Base-by-base conservation (phyloP, 2,888 invertebrate species). In the Unio delphinus region DNA sequence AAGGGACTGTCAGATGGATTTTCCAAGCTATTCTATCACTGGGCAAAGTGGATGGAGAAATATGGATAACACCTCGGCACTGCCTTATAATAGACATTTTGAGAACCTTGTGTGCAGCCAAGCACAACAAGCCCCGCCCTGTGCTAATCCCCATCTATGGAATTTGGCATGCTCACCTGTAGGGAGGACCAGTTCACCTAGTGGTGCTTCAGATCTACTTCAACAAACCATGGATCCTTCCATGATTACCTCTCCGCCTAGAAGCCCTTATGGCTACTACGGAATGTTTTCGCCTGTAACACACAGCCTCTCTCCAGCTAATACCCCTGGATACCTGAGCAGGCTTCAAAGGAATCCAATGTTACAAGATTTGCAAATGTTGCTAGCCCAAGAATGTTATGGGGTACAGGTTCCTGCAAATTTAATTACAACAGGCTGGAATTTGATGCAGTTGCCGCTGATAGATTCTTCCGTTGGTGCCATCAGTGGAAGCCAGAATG, bases 401-500 rank as follows among this genome's bases (percentile, higher is more conserved):
- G 78, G 81, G 72, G 77, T 81, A 75, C 78, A 80, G 69, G 83
- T 82, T 17, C 84, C 83, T 5, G 80, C 81, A 0, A 83, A 79
- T 64, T 77, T 84, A 79, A 78, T 23, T 23, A 23, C 23, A 23
- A 23, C 23, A 23, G 23, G 23, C 23, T 23, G 23, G 23, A 23
- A 23, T 63, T 70, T 73, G 54, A 71, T 75, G 70, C 69, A 77
- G 65, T 72, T 73, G 20, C 69, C 68, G 57, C 70, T 67, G 57
- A 71, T 64, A 26, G 67, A 68, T 58, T 60, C 73, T 15, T 70
- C 70, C 57, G 28, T 62, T 34, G 54, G 34, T 20, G 18, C 45
- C 26, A 30, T 23, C 20, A 64, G 57, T 55, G 72, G 65, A 55
- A 73, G 76, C 23, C 73, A 77, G 34, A 65, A 71, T 55, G 77